Evolutionary conservation across 2,888 invertebrate species (phyloP).

Genomic region (Theristus sp.): DNA sequence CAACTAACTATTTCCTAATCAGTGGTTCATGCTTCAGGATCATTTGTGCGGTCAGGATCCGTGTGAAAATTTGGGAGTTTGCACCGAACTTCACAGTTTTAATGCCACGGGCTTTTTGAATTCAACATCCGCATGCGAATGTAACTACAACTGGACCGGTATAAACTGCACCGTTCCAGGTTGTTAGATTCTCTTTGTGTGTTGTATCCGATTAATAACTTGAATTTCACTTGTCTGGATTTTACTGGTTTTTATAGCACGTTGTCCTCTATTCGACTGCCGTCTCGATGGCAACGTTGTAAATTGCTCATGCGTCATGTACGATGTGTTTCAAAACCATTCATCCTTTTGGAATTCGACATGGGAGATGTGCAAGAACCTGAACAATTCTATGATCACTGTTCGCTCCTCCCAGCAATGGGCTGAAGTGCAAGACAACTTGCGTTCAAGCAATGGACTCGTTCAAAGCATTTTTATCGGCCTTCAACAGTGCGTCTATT

Average conservation of each 20-base stretch:
- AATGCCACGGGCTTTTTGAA: too few relatives aligned
- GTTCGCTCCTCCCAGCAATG: not conserved
- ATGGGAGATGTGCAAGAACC: not conserved
- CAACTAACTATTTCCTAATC: not conserved
- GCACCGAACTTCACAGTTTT: too few relatives aligned
- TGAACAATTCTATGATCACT: not conserved
- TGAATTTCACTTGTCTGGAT: too few relatives aligned
- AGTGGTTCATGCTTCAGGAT: not conserved
- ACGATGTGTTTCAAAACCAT: not conserved
- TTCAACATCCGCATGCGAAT: not conserved
- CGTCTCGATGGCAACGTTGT: not conserved
- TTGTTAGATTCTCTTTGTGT: not conserved
- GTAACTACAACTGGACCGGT: not conserved
- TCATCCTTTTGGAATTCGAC: not conserved
- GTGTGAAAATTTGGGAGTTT: not conserved
- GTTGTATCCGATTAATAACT: not conserved
- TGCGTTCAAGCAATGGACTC: too few relatives aligned
- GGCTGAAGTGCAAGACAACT: not conserved
- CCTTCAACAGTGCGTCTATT: too few relatives aligned
- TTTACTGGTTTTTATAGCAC: not conserved
- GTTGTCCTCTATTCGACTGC: not conserved
- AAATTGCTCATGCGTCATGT: not conserved
- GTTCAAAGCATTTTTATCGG: too few relatives aligned
- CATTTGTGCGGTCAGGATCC: not conserved
- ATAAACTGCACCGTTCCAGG: not conserved